A percentile compares a stretch with the other conserved stretches of the same genome.
These are phyloP conservation scores for Metaphire vulgaris DNA, from an alignment of 1,140 invertebrate genomes.

Conservation along the genomic window DNA sequence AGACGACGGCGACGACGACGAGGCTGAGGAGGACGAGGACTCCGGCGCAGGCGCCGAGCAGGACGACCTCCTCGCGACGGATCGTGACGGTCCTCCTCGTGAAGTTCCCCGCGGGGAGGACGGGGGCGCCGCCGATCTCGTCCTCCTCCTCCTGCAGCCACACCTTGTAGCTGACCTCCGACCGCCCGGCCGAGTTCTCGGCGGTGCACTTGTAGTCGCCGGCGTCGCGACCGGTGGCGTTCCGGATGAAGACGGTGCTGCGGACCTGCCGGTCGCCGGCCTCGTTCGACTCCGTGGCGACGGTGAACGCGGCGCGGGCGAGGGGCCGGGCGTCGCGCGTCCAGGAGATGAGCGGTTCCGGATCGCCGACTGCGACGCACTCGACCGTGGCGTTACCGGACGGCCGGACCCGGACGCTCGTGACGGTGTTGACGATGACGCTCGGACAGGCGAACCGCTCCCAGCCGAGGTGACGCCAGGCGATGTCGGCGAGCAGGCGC, in stretches of 20 bases:
- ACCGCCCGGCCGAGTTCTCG: slow-evolving; percentile 36
- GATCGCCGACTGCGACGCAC: slow-evolving; percentile 20
- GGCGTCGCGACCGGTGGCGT: background rate
- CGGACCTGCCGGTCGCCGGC: background rate
- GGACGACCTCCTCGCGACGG: background rate
- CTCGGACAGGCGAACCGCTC: slow-evolving; percentile 17
- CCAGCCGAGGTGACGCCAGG: slow-evolving; percentile 14
- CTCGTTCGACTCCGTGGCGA: background rate
- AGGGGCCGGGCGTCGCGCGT: background rate
- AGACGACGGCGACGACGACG: slow-evolving; percentile 1
- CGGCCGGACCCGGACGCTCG: background rate
- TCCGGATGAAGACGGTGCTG: slow-evolving; percentile 16
- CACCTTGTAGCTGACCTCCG: slow-evolving; percentile 33
- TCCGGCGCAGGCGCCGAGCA: background rate
- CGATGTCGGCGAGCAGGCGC: background rate
- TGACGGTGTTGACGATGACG: slow-evolving; percentile 10
- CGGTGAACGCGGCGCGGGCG: background rate
- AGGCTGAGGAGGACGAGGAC: background rate
- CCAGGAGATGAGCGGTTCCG: slow-evolving; percentile 16
- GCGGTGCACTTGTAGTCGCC: slow-evolving; percentile 37
- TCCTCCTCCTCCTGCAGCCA: slow-evolving; percentile 26
- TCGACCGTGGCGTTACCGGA: slow-evolving; percentile 17
- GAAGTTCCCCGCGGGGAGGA: background rate
- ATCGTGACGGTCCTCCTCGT: background rate
- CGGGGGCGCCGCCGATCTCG: no score